phyloP scores from a whole-genome alignment of 2,888 invertebrate species.

The Trachelus stipa region DNA sequence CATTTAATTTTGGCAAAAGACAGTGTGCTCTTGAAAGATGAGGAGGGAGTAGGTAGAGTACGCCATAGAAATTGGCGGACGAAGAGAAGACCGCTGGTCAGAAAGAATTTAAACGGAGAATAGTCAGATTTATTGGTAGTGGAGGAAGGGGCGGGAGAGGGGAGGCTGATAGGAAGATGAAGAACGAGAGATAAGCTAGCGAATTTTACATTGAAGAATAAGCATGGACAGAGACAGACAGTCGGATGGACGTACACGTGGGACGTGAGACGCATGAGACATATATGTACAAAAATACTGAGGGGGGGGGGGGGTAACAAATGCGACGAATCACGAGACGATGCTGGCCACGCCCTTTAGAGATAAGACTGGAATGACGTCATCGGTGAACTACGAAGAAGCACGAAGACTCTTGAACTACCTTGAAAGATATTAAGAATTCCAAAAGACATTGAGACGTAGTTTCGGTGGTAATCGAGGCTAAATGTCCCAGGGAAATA shows the following conservation, averaged over 20 bases:
- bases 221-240: constrained; percentile 32
- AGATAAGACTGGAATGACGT: neutral
- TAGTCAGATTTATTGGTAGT: neutral
- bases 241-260: constrained; percentile 29
- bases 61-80: neutral
- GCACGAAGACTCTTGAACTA: neutral
- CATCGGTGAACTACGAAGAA: neutral
- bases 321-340: neutral
- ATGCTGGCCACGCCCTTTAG: neutral
- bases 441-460: neutral
- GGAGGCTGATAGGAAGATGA: constrained; percentile 11
- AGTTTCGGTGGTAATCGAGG: neutral
- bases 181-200: constrained; percentile 13
- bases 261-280: constrained; percentile 33
- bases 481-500: neutral
- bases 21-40: neutral
- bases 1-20: neutral
- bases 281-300: constrained; percentile 23
- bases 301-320: neutral
- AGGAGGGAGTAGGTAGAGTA: neutral
- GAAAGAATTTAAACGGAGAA: neutral
- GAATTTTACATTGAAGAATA: constrained; percentile 22
- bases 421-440: neutral
- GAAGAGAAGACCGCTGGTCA: neutral
- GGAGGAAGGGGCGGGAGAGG: neutral